Evolutionary conservation across 2,797 vertebrate genomes (phyloP), one percentile per base, ranked within the genome.

Genomic region (Molossus alvarezi): DNA sequence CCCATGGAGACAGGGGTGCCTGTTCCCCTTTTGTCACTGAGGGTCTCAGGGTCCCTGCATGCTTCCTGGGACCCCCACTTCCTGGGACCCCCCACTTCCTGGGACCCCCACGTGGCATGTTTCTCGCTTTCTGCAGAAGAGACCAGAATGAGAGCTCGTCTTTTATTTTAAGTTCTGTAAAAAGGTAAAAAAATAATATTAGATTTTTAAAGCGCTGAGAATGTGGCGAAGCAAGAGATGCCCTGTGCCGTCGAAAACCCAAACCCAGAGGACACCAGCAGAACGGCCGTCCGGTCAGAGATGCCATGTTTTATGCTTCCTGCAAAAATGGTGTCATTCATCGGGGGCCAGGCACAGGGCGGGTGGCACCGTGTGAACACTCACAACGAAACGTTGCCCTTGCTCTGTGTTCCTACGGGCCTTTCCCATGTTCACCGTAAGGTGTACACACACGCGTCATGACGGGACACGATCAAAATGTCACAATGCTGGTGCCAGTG

Each of bases 401-500:
- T 72, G 58, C 45, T 69, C 45, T 33, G 15, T 21, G 21, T 77
- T 62, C 73, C 7, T 6, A 53, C 69, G 3, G 5, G 9, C 45
- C 23, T 17, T 41, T 45, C 45, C 53, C 18, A 37, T 77, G 62
- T n/a, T 11, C n/a, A n/a, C 5, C 25, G 48, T 12, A 27, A 65
- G 14, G 33, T 6, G 81, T 15, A 7, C 45, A 73, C n/a, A n/a
- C 25, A 18, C 11, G 9, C 65, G 27, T 33, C 21, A 15, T 21
- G 27, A 33, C 1, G 8, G 20, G 58, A 27, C 6, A 0, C 0
- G 21, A 7, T 29, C 45, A 12, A 6, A 12, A 11, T 29, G 15
- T 18, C 13, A 18, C 15, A 20, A 0, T 0, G 21, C 27, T 7
- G 5, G 2, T 9, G 1, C 21, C 10, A 6, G 1, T 0, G 0